These are phyloP conservation scores for Drosophila equinoxialis DNA, from an alignment of 1,140 invertebrate genomes.

Conservation along the genomic window DNA sequence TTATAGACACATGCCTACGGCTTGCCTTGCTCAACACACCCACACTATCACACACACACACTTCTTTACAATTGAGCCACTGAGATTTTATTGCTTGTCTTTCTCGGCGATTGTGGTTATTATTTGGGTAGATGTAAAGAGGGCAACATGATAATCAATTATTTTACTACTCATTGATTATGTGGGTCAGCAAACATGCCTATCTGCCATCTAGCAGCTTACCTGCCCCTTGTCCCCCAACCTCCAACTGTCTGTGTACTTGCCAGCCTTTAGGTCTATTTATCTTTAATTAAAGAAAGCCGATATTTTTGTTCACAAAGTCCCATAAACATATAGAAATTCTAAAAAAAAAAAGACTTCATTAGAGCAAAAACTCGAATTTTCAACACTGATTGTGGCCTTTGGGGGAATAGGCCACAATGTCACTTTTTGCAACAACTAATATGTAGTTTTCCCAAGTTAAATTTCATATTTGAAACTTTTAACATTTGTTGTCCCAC, in stretches of 20 bases:
- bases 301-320: conserved; percentile 16
- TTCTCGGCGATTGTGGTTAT: conserved; percentile 50
- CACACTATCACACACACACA: conserved; percentile 20
- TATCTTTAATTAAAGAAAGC: conserved; percentile 60
- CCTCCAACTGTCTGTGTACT: background rate
- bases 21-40: conserved; percentile 28
- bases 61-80: conserved; percentile 21
- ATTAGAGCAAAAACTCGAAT: too few relatives aligned
- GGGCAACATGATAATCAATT: conserved; percentile 76
- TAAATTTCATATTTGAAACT: background rate
- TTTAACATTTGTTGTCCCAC: background rate
- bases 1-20: conserved; percentile 22
- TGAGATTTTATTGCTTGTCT: conserved; percentile 58
- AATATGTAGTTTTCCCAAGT: background rate
- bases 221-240: background rate
- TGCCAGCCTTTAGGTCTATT: conserved; percentile 35
- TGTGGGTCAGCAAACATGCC: conserved; percentile 67
- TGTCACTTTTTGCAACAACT: background rate
- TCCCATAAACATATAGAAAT: conserved; percentile 1
- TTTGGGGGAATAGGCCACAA: background rate
- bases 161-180: conserved; percentile 77
- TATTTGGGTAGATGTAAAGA: conserved; percentile 43
- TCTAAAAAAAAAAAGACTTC: background rate
- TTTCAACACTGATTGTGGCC: background rate
- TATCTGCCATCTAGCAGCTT: conserved; percentile 5